Conservation (phyloP, 1,140 invertebrate species). For the Drosophila littoralis region DNA sequence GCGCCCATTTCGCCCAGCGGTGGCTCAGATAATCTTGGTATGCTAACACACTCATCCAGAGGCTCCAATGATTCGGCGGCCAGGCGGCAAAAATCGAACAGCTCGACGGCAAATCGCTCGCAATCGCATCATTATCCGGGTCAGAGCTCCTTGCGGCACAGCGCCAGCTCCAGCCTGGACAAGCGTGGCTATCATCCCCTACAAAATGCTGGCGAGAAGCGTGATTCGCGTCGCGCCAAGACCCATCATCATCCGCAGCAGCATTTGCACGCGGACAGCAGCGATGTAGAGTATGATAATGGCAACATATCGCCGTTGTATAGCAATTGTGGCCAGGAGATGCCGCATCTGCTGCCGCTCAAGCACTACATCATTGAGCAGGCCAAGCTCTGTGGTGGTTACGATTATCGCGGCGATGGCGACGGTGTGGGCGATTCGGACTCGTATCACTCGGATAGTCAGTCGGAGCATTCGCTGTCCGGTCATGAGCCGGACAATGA, state of each 20-base stretch:
- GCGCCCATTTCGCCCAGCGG: constrained; percentile 70
- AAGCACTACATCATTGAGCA: constrained; percentile 96
- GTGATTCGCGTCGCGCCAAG: constrained; percentile 60
- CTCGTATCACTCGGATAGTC: constrained; percentile 87
- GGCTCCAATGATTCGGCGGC: constrained; percentile 76
- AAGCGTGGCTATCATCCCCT: constrained; percentile 84
- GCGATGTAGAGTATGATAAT: constrained; percentile 86
- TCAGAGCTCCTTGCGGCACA: constrained; percentile 68
- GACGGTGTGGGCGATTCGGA: constrained; percentile 88
- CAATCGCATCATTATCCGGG: constrained; percentile 59
- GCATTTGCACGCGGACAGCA: constrained; percentile 68
- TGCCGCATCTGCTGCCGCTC: constrained; percentile 91
- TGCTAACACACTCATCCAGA: constrained; percentile 78
- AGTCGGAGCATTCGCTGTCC: constrained; percentile 86
- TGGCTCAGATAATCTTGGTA: constrained; percentile 68
- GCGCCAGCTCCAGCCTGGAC: constrained; percentile 83
- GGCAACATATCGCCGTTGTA: constrained; percentile 88
- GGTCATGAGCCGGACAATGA: constrained; percentile 89
- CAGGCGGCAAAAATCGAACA: constrained; percentile 67
- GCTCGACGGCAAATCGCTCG: constrained; percentile 65
- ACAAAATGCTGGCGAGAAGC: constrained; percentile 85
- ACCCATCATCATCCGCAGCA: constrained; percentile 59
- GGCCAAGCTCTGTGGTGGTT: constrained; percentile 90
- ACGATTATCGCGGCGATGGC: constrained; percentile 85
- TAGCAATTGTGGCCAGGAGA: constrained; percentile 89